These are phyloP conservation scores for Drosophila parvula DNA, from an alignment of 1,140 invertebrate species.

Conservation along the genomic window DNA sequence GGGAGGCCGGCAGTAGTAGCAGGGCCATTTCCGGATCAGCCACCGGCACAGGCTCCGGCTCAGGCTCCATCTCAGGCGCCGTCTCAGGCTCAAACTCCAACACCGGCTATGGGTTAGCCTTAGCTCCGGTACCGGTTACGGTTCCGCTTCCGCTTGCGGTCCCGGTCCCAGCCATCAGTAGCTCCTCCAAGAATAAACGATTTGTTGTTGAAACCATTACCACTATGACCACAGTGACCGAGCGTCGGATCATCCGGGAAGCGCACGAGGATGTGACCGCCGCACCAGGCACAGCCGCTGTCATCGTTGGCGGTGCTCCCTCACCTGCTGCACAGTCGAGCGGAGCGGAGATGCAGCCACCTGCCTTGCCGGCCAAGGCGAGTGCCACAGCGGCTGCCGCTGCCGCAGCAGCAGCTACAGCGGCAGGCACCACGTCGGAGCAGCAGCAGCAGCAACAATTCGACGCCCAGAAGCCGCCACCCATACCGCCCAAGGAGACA, in stretches of 20 bases:
- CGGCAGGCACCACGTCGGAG: background rate
- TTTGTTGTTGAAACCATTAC: constrained; percentile 88
- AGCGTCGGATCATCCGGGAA: constrained; percentile 87
- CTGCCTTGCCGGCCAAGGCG: constrained; percentile 72
- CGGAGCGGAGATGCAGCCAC: constrained; percentile 57
- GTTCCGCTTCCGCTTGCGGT: constrained; percentile 21
- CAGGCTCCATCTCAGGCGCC: background rate
- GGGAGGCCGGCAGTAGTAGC: constrained; percentile 53
- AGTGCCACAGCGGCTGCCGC: constrained; percentile 44
- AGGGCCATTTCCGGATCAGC: constrained; percentile 33
- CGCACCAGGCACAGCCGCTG: background rate
- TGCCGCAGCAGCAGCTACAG: constrained; percentile 28
- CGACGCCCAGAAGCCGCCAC: constrained; percentile 67
- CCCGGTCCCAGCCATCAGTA: constrained; percentile 43
- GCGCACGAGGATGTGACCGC: constrained; percentile 64
- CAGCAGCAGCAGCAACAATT: constrained; percentile 28
- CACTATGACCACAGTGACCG: constrained; percentile 88
- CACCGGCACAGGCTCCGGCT: background rate
- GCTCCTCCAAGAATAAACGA: constrained; percentile 84
- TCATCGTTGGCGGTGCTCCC: background rate
- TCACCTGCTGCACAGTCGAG: background rate
- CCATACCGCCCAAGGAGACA: constrained; percentile 76
- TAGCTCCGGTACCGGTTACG: constrained; percentile 14
- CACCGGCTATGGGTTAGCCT: background rate
- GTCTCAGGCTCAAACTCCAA: constrained; percentile 13